Evolutionary conservation across 2,113 vertebrate genomes (phyloP).

Genomic region (Corydoras maculifer): DNA sequence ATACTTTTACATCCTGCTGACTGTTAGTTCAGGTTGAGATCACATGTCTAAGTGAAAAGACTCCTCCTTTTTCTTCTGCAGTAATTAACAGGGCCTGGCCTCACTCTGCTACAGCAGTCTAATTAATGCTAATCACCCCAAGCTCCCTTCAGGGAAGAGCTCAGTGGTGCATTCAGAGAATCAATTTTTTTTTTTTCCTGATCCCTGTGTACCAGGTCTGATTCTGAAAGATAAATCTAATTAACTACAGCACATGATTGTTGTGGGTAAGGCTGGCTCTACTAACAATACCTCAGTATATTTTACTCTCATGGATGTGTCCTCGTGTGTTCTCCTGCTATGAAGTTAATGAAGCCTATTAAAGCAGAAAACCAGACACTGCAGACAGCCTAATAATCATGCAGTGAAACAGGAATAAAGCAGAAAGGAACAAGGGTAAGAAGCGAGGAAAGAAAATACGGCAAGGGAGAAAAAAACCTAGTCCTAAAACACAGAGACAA

Average conservation of each 20-base stretch:
- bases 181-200: conserved; percentile 10
- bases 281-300: background rate
- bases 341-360: conserved; percentile 12
- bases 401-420: conserved; percentile 16
- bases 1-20: background rate
- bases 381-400: conserved; percentile 32
- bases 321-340: background rate
- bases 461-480: background rate
- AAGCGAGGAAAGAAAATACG: conserved; percentile 9
- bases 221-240: conserved; percentile 15
- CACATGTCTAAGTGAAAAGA: conserved; percentile 21
- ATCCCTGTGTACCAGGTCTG: conserved; percentile 13
- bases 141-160: conserved; percentile 31
- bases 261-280: background rate
- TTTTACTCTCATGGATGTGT: conserved; percentile 1
- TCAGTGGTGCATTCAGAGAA: conserved; percentile 34
- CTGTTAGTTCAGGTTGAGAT: conserved; percentile 6
- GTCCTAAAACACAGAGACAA: background rate
- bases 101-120: conserved; percentile 32
- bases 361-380: conserved; percentile 13
- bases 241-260: conserved; percentile 8
- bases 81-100: conserved; percentile 45
- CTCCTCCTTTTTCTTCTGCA: conserved; percentile 38
- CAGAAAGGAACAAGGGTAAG: conserved; percentile 1
- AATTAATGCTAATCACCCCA: conserved; percentile 48